These are phyloP conservation scores for Gymnocheta viridis DNA, from an alignment of 2,888 invertebrate genomes.

Conservation along the genomic window DNA sequence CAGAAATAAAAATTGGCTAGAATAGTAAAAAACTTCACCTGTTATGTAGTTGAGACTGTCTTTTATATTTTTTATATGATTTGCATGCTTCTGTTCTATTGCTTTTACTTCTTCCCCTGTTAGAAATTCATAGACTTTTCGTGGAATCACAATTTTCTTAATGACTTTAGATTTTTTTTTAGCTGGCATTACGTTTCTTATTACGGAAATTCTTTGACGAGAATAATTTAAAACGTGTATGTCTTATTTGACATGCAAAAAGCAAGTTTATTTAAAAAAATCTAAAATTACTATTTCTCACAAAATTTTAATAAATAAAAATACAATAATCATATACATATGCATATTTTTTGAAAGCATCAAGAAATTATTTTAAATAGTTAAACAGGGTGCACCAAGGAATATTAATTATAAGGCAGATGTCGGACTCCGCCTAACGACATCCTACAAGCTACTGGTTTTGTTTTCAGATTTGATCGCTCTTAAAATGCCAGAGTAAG, in stretches of 20 bases:
- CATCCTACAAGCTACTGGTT: no score
- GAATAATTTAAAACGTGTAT: background rate
- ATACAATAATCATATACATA: no score
- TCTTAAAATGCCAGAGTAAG: no score
- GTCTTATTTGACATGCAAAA: background rate
- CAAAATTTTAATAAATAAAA: background rate
- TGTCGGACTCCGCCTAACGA: no score
- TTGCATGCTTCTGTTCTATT: constrained; percentile 69
- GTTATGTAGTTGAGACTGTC: constrained; percentile 70
- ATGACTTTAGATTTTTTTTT: constrained; percentile 42
- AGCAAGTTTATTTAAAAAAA: background rate
- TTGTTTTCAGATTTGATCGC: no score
- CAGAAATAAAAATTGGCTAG: background rate
- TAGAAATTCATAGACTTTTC: constrained; percentile 71
- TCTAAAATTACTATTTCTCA: background rate
- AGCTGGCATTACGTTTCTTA: constrained; percentile 34
- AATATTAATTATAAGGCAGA: no score
- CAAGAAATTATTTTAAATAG: no score
- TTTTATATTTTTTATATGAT: constrained; percentile 73
- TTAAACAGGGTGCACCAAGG: no score
- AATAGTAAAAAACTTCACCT: constrained; percentile 68
- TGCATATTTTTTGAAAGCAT: no score
- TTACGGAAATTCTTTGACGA: background rate
- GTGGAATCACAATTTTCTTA: constrained; percentile 3
- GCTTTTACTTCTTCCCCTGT: constrained; percentile 71